These are phyloP conservation scores for Stichodactyla helianthus DNA, from an alignment of 64 coral and sea anemone genomes.

Conservation along the genomic window DNA sequence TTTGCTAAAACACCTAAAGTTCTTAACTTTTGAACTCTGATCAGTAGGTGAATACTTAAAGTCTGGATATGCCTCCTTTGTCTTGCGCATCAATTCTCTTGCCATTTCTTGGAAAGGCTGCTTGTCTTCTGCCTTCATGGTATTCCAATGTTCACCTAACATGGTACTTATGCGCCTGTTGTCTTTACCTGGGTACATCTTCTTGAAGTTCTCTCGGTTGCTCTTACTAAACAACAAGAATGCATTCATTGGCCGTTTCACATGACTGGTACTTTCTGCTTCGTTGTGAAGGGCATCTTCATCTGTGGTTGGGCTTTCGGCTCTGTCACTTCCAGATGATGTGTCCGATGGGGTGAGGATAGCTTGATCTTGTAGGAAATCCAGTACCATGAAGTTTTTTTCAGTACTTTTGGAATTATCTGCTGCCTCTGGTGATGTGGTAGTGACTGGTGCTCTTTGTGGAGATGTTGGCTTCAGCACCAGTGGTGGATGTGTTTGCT, in stretches of 20 bases:
- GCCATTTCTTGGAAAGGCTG: constrained; percentile 34
- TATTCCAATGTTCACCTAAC: constrained; percentile 43
- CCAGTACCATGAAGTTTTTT: background rate
- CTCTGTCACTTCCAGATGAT: constrained; percentile 4
- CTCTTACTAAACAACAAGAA: constrained; percentile 47
- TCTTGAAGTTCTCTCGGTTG: constrained; percentile 35
- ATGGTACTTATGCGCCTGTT: constrained; percentile 51
- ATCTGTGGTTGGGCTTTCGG: background rate
- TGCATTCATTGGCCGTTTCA: constrained; percentile 66
- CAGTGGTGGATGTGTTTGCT: background rate
- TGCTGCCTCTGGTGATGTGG: background rate
- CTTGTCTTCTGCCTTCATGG: constrained; percentile 41
- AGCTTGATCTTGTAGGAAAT: background rate
- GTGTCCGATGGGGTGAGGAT: background rate
- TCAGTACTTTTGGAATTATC: background rate
- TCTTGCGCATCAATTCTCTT: constrained; percentile 45
- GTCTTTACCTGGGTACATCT: constrained; percentile 40
- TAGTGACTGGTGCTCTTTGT: background rate
- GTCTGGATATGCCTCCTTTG: constrained; percentile 49
- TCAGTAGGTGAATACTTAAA: constrained; percentile 46
- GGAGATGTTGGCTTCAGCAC: background rate
- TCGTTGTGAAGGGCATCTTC: background rate
- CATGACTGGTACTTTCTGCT: background rate
- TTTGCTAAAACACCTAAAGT: background rate
- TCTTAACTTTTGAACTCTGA: background rate